Evolutionary conservation across 2,797 vertebrate genomes (phyloP), one percentile per base, ranked within the genome.

Genomic region (Steatocranus sp.): DNA sequence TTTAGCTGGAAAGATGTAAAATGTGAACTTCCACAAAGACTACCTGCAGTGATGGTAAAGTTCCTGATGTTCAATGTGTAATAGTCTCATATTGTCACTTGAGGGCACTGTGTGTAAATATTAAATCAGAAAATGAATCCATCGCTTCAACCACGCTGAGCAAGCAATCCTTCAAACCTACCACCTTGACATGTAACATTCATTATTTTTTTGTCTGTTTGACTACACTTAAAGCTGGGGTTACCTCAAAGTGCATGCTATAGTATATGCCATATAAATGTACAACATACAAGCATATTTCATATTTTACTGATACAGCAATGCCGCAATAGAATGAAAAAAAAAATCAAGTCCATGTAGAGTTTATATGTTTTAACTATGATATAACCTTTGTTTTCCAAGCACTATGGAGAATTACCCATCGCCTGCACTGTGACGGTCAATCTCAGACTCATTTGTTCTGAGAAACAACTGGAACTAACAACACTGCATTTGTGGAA

Each of bases 21-120:
- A 2, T 8, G 7, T 12, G 0, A 49, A 46, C 7, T 53, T 34
- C 11, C 17, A 73, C 15, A 2, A 12, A 32, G n/a, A 5, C 41
- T 6, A 50, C 15, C 20, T 51, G 5, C 23, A 80, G 5, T 38
- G 14, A 18, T 11, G 1, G 5, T 30, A 2, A 46, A 5, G 50
- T 76, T 20, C 1, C 76, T 30, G 27, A 36, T 34, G n/a, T 30
- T 50, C 5, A 15, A 49, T 48, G 7, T 93, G 92, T 86, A 86
- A 76, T 81, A 49, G 11, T 48, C 1, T 12, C 1, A 49, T 56
- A 4, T 36, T 7, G 14, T 91, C 93, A 90, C 88, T 75, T 61
- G 91, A 80, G 50, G 91, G 84, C 78, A 12, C 81, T 82, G 25
- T 88, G 8, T 80, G 30, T 74, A 81, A 89, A 87, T 58, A 2